These are phyloP conservation scores for Lordiphosa mommai DNA, from an alignment of 1,140 invertebrate genomes.

Conservation along the genomic window DNA sequence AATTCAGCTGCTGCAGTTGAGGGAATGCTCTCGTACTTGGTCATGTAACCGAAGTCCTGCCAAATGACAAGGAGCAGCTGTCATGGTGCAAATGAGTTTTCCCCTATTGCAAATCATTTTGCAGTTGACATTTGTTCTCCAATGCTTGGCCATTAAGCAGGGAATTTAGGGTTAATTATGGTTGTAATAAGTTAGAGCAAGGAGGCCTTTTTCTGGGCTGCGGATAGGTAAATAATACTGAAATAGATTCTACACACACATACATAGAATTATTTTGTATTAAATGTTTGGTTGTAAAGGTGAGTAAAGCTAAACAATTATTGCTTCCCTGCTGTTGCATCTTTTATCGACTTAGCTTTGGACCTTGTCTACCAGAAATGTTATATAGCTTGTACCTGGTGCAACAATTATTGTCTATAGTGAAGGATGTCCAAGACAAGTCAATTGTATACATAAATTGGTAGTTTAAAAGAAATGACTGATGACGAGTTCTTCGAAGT, in stretches of 20 bases:
- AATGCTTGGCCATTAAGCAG: slow-evolving; percentile 22
- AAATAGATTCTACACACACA: background rate
- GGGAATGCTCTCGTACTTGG: slow-evolving; percentile 7
- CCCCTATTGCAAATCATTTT: slow-evolving; percentile 41
- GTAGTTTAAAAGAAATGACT: no score
- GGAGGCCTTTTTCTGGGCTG: background rate
- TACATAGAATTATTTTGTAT: background rate
- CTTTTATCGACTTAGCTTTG: background rate
- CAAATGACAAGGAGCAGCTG: slow-evolving; percentile 37
- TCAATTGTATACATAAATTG: no score
- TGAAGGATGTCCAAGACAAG: background rate
- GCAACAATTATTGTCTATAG: no score
- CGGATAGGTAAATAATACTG: no score
- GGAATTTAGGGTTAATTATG: slow-evolving; percentile 54
- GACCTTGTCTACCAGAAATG: background rate
- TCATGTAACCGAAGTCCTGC: slow-evolving; percentile 35
- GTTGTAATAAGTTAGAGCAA: slow-evolving; percentile 50
- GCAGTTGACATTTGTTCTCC: slow-evolving; percentile 46
- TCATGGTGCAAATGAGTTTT: slow-evolving; percentile 15
- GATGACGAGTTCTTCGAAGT: no score
- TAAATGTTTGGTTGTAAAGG: background rate
- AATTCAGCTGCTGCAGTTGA: slow-evolving; percentile 25
- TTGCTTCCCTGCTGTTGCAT: background rate
- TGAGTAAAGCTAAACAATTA: background rate
- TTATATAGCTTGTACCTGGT: no score